Evolutionary conservation across 2,797 vertebrate species (phyloP), one percentile per base, ranked within the genome.

Genomic region (Falco columbarius): DNA sequence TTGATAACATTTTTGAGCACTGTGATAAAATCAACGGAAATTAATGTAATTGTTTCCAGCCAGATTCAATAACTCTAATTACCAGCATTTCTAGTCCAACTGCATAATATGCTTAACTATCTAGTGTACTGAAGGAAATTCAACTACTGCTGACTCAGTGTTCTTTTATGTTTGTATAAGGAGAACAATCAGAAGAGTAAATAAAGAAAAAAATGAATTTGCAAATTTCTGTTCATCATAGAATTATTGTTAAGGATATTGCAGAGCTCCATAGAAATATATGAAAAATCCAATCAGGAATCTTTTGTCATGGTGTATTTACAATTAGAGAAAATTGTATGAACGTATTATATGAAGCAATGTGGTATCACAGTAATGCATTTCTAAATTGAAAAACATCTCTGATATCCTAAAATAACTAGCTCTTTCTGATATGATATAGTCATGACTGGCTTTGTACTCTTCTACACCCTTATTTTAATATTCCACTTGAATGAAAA

Each of bases 291-390:
- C 61, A 96, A 73, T 96, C 91, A 95, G 15, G 29, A 77, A 59
- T 32, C 16, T 89, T 94, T 95, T 81, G 38, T 92, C 36, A 36
- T 51, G 11, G 3, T 86, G 40, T 63, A 80, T 93, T 93, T 93
- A 75, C 40, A 93, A 90, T 96, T 96, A 93, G 36, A 90, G 56
- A 92, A 95, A 96, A 96, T 86, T 92, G 19, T 92, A 84, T 75
- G 59, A 67, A 70, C 63, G 54, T 13, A 87, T 92, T 84, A 19
- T 80, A 56, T 89, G 76, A 95, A 91, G 38, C 36, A 87, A 91
- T 76, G 38, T 75, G 49, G n/a, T 68, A 77, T 75, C 62, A 81
- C 14, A 49, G 27, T n/a, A 89, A 76, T 47, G 14, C 13, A 81
- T 83, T 95, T 93, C 89, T 86, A 67, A 81, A 86, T 42, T 68